These are phyloP conservation scores for Melanophora roralis DNA, from an alignment of 2,888 invertebrate species.

Conservation along the genomic window DNA sequence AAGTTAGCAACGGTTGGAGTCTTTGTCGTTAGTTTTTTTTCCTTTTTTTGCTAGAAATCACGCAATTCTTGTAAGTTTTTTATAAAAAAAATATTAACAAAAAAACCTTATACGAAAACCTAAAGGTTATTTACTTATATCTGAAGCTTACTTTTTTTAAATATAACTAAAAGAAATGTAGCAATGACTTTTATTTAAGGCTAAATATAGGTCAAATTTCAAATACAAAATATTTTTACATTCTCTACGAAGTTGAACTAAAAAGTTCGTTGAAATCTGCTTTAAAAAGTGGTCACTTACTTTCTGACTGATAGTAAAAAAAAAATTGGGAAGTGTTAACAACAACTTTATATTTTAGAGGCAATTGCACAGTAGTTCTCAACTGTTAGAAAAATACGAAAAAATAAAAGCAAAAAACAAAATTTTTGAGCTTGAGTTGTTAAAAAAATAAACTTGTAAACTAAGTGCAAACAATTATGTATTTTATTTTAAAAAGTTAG, in stretches of 20 bases:
- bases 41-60: slow-evolving; percentile 50
- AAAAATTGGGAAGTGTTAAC: too few species aligned
- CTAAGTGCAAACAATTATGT: too few species aligned
- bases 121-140: slow-evolving; percentile 48
- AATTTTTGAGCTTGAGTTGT: too few species aligned
- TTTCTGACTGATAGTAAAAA: too few species aligned
- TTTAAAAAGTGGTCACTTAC: too few species aligned
- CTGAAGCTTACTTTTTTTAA: not conserved
- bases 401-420: too few species aligned
- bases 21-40: not conserved
- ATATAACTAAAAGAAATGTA: slow-evolving; percentile 18
- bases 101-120: not conserved
- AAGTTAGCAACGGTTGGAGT: slow-evolving; percentile 28
- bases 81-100: not conserved
- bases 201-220: slow-evolving; percentile 49
- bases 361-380: too few species aligned
- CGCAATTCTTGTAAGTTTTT: slow-evolving; percentile 58
- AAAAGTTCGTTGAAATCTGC: not conserved
- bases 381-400: too few species aligned
- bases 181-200: slow-evolving; percentile 37
- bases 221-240: slow-evolving; percentile 1
- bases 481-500: too few species aligned
- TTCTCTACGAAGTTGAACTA: not conserved
- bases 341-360: not conserved
- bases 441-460: too few species aligned